phyloP scores from a whole-genome alignment of 1,140 invertebrate genomes.

The Chlorops oryzae region DNA sequence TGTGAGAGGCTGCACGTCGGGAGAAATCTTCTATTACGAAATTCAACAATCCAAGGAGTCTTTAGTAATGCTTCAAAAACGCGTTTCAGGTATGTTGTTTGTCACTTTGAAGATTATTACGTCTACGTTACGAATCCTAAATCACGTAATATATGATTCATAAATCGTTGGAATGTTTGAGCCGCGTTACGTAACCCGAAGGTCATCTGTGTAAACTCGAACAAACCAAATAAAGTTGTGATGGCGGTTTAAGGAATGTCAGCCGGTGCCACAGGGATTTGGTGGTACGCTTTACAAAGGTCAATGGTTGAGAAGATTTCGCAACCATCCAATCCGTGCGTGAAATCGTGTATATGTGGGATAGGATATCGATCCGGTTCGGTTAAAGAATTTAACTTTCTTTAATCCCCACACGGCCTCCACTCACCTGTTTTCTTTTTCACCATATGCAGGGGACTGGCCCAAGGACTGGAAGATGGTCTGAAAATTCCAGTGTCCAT shows the following conservation, averaged over 20 bases:
- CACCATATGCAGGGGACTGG: conserved; percentile 47
- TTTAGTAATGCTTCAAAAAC: conserved; percentile 24
- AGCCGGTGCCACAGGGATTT: conserved; percentile 35
- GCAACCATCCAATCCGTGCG: not conserved
- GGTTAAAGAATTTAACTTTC: conserved; percentile 46
- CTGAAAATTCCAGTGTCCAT: conserved; percentile 31
- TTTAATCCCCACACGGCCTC: conserved; percentile 48
- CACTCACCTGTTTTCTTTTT: conserved; percentile 35
- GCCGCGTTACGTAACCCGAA: conserved; percentile 41
- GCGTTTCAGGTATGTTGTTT: conserved; percentile 29
- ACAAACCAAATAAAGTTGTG: conserved; percentile 42
- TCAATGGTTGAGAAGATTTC: conserved; percentile 6
- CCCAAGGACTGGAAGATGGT: conserved; percentile 45
- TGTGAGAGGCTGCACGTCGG: conserved; percentile 22
- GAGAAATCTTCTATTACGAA: conserved; percentile 41
- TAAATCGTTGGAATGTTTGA: conserved; percentile 51
- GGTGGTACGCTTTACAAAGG: conserved; percentile 47
- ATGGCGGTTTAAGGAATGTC: conserved; percentile 44
- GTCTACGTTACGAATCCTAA: conserved; percentile 44
- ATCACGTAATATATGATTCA: conserved; percentile 47
- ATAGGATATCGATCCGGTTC: conserved; percentile 4
- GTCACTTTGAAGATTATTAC: conserved; percentile 43
- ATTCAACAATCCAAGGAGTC: conserved; percentile 48
- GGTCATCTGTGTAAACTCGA: conserved; percentile 42
- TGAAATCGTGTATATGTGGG: conserved; percentile 6